Conservation (phyloP, 2,797 vertebrate genomes). For the Choloepus didactylus region DNA sequence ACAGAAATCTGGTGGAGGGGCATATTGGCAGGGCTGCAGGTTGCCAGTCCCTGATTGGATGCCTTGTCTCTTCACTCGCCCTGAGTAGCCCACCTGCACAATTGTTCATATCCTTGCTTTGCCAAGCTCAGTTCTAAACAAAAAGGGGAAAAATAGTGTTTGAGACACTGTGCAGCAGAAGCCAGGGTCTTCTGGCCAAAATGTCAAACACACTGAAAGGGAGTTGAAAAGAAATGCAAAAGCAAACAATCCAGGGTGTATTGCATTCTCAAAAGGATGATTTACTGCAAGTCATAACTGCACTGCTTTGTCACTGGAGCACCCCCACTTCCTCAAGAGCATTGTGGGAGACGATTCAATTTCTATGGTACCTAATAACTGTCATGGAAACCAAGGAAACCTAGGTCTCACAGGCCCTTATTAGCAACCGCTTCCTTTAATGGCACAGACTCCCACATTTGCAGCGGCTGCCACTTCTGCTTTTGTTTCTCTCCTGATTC, state of each 20-base stretch:
- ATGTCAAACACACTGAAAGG: slow-evolving; percentile 71
- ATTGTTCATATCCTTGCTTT: slow-evolving; percentile 90
- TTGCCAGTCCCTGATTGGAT: slow-evolving; percentile 87
- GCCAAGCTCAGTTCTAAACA: slow-evolving; percentile 88
- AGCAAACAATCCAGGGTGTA: slow-evolving; percentile 79
- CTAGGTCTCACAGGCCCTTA: slow-evolving; percentile 86
- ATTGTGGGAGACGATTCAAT: slow-evolving; percentile 88
- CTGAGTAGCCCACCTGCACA: slow-evolving; percentile 88
- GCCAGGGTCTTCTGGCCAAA: slow-evolving; percentile 76
- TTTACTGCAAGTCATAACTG: slow-evolving; percentile 83
- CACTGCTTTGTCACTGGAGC: slow-evolving; percentile 80
- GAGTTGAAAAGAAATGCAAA: slow-evolving; percentile 68
- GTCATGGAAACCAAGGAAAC: slow-evolving; percentile 91
- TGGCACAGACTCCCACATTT: slow-evolving; percentile 85
- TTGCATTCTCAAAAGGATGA: slow-evolving; percentile 74
- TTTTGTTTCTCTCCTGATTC: slow-evolving; percentile 82
- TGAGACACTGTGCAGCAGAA: slow-evolving; percentile 80
- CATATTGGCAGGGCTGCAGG: slow-evolving; percentile 91
- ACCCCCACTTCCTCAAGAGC: slow-evolving; percentile 82
- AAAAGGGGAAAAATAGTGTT: slow-evolving; percentile 85
- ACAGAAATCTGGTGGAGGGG: slow-evolving; percentile 97
- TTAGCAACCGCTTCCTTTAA: slow-evolving; percentile 85
- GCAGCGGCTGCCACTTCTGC: slow-evolving; percentile 82
- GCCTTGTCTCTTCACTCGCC: slow-evolving; percentile 87
- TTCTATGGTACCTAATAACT: slow-evolving; percentile 90